Evolutionary conservation across 2,797 vertebrate species (phyloP).

Genomic region (Nyctalus aviator): DNA sequence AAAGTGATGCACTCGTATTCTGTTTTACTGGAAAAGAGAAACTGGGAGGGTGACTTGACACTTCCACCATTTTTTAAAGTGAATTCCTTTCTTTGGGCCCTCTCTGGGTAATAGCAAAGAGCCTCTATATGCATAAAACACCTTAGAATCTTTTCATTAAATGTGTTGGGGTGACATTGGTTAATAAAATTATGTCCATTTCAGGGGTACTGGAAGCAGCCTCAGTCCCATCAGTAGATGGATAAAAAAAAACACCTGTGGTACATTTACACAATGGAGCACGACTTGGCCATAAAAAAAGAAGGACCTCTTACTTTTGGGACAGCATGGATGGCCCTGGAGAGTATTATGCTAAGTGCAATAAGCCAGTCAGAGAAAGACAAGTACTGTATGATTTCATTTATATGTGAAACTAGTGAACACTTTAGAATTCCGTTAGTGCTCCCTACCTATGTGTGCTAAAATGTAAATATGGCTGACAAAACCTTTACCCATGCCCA

Average conservation of each 20-base stretch:
- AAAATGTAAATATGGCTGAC: not conserved
- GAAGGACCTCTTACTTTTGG: not conserved
- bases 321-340: not conserved
- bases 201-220: not conserved
- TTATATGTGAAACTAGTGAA: not conserved
- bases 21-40: slow-evolving; percentile 26
- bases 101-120: not conserved
- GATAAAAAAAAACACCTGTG: not conserved
- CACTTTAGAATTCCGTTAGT: not conserved
- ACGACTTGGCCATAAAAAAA: not conserved
- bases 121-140: not conserved
- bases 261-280: not conserved
- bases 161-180: not conserved
- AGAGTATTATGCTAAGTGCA: not conserved
- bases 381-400: not conserved
- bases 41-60: not conserved
- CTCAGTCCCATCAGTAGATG: not conserved
- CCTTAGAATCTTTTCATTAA: not conserved
- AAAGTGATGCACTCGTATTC: not conserved
- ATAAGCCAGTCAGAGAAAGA: not conserved
- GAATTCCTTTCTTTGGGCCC: not conserved
- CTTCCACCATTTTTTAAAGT: not conserved
- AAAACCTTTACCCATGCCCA: not conserved
- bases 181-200: not conserved
- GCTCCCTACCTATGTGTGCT: not conserved